phyloP scores from a whole-genome alignment of 2,797 vertebrate genomes.

The Florisuga fusca region DNA sequence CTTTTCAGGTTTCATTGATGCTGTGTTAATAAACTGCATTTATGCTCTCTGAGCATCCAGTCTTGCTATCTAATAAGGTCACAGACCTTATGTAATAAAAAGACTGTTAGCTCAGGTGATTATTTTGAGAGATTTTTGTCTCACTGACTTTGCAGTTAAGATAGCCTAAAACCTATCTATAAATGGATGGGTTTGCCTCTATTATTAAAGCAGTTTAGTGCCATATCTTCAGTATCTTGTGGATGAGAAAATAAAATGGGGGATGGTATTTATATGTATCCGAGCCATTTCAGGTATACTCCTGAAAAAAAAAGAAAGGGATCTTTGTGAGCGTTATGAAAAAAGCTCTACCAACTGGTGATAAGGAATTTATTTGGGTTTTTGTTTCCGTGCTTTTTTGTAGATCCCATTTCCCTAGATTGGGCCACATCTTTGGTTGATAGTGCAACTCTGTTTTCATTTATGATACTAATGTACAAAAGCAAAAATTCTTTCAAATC shows the following conservation, averaged over 20 bases:
- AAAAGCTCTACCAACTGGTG: not conserved
- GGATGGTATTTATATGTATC: not conserved
- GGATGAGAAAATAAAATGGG: not conserved
- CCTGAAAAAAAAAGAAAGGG: not conserved
- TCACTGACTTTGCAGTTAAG: not conserved
- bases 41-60: not conserved
- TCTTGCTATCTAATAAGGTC: not conserved
- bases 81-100: not conserved
- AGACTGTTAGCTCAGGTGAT: not conserved
- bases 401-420: not conserved
- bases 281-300: not conserved
- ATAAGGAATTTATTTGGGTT: not conserved
- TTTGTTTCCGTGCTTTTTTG: not conserved
- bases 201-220: not conserved
- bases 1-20: not conserved
- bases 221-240: not conserved
- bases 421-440: not conserved
- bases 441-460: not conserved
- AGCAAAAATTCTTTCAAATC: not conserved
- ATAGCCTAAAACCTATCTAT: not conserved
- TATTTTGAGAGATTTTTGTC: conserved; percentile 22
- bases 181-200: not conserved
- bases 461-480: not conserved
- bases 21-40: conserved; percentile 4
- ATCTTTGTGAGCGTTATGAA: not conserved